These are phyloP conservation scores for Harpagus bidentatus DNA, from an alignment of 2,113 vertebrate genomes.

Conservation along the genomic window DNA sequence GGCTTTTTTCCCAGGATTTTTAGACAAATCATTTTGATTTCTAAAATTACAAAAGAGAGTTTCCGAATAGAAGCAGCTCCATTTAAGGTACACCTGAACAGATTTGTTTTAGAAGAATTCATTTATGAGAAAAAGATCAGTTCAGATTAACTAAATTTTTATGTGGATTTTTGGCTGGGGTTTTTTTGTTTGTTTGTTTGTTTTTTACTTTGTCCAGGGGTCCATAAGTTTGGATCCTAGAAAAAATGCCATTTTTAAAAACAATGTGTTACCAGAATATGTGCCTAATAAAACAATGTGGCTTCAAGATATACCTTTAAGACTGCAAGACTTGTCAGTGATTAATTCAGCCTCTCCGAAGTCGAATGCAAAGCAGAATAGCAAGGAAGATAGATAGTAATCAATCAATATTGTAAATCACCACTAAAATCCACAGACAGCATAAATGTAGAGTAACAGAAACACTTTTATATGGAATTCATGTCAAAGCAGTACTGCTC, in stretches of 20 bases:
- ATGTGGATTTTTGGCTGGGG: background rate
- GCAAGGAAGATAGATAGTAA: conserved; percentile 44
- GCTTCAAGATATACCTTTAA: conserved; percentile 10
- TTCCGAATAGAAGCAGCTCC: background rate
- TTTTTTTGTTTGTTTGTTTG: background rate
- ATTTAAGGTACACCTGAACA: background rate
- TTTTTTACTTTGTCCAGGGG: background rate
- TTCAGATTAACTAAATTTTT: background rate
- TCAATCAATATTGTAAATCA: conserved; percentile 61
- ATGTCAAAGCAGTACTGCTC: conserved; percentile 21
- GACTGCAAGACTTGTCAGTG: conserved; percentile 41
- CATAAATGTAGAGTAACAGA: conserved; percentile 34
- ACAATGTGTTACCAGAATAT: background rate
- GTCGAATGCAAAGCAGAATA: conserved; percentile 47
- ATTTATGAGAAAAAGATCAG: background rate
- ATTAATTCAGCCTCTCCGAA: conserved; percentile 44
- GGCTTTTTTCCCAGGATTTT: background rate
- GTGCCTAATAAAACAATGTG: background rate
- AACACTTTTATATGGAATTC: conserved; percentile 35
- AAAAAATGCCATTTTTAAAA: background rate
- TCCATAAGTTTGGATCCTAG: background rate
- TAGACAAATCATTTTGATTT: background rate
- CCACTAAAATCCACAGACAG: conserved; percentile 31
- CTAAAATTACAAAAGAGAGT: background rate
- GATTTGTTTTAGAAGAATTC: background rate